These are phyloP conservation scores for Cheilosia vulpina DNA, from an alignment of 2,888 invertebrate genomes.

Conservation along the genomic window DNA sequence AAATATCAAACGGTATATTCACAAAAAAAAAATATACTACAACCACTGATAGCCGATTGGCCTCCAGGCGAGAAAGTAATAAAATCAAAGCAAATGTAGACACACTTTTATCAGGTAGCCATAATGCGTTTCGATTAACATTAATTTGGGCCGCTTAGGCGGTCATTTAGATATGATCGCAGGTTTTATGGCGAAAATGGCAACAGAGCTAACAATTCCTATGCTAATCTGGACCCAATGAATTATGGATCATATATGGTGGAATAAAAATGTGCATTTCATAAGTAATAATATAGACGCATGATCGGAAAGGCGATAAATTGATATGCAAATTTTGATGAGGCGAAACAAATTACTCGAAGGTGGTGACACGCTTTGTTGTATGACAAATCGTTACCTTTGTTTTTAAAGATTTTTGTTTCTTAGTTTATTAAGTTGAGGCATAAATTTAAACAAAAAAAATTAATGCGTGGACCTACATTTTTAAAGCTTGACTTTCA, in stretches of 20 bases:
- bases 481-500: too few species aligned
- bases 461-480: too few species aligned
- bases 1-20: constrained; percentile 6
- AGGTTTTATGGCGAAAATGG: constrained; percentile 50
- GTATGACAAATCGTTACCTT: not conserved
- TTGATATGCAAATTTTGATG: constrained; percentile 38
- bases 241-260: constrained; percentile 41
- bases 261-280: constrained; percentile 22
- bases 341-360: too few species aligned
- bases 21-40: not conserved
- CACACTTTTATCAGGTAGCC: constrained; percentile 56
- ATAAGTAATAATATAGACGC: constrained; percentile 39
- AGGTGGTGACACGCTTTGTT: too few species aligned
- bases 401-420: not conserved
- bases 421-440: not conserved
- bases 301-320: constrained; percentile 37
- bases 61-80: constrained; percentile 38
- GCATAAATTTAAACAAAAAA: too few species aligned
- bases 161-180: constrained; percentile 58
- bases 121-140: constrained; percentile 57
- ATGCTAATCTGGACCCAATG: constrained; percentile 35
- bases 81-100: constrained; percentile 19
- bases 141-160: constrained; percentile 59
- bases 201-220: constrained; percentile 32
- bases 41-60: too few species aligned